Conservation (phyloP, 2,797 vertebrate genomes). For the Acanthurus tractus region DNA sequence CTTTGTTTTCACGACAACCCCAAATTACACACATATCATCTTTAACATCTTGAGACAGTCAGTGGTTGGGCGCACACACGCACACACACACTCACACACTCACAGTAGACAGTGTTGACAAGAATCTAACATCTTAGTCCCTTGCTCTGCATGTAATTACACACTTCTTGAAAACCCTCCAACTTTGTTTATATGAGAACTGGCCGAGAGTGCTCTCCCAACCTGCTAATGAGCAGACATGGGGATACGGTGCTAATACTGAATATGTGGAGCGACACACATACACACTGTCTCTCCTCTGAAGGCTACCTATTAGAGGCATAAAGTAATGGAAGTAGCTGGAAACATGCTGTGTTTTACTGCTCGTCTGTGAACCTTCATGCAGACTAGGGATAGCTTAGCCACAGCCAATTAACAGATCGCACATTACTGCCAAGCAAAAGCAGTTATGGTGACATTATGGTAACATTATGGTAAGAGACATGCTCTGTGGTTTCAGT, state of each 20-base stretch:
- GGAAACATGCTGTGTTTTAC: slow-evolving; percentile 33
- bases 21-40: slow-evolving; percentile 5
- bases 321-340: slow-evolving; percentile 11
- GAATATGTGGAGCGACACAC: slow-evolving; percentile 31
- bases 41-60: slow-evolving; percentile 19
- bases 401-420: slow-evolving; percentile 35
- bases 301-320: slow-evolving; percentile 39
- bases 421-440: slow-evolving; percentile 26
- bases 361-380: slow-evolving; percentile 8
- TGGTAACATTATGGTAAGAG: slow-evolving; percentile 28
- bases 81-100: background rate
- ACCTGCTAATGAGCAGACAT: slow-evolving; percentile 70
- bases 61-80: slow-evolving; percentile 4
- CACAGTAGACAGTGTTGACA: slow-evolving; percentile 41
- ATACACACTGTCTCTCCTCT: slow-evolving; percentile 28
- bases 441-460: slow-evolving; percentile 17
- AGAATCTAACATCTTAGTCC: slow-evolving; percentile 50
- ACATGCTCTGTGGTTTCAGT: slow-evolving; percentile 21
- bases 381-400: slow-evolving; percentile 2
- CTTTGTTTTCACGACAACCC: slow-evolving; percentile 33
- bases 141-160: slow-evolving; percentile 57
- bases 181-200: slow-evolving; percentile 56
- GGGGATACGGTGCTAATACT: slow-evolving; percentile 54
- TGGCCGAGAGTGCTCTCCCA: slow-evolving; percentile 43
- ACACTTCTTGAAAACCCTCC: slow-evolving; percentile 58